Evolutionary conservation across 2,113 vertebrate species (phyloP).

Genomic region (Perca fluviatilis): DNA sequence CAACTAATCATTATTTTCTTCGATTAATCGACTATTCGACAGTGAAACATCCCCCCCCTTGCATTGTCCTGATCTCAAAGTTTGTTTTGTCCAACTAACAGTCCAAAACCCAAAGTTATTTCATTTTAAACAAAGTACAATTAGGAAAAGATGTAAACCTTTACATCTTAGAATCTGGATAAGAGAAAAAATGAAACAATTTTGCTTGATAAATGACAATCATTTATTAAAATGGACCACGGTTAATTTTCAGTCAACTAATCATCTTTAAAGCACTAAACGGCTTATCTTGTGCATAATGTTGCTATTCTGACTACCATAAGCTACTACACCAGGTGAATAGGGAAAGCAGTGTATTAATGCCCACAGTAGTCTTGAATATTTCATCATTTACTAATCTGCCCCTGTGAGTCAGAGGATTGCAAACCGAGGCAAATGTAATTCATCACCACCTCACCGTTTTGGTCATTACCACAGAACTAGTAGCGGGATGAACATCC

Average conservation of each 20-base stretch:
- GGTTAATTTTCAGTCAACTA: background rate
- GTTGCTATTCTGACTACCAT: background rate
- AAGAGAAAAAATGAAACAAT: background rate
- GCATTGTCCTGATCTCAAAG: background rate
- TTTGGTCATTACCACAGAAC: constrained; percentile 21
- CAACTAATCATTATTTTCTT: background rate
- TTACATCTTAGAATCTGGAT: background rate
- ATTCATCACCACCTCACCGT: constrained; percentile 10
- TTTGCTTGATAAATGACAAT: background rate
- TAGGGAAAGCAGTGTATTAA: background rate
- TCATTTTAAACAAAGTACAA: background rate
- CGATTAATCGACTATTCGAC: background rate
- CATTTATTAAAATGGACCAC: too few species aligned
- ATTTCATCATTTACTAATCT: constrained; percentile 35
- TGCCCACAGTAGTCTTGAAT: constrained; percentile 5
- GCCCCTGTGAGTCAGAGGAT: constrained; percentile 20
- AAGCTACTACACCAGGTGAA: background rate
- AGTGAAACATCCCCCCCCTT: background rate
- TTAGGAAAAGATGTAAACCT: background rate
- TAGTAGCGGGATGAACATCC: background rate
- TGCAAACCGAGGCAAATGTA: background rate
- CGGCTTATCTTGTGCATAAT: background rate
- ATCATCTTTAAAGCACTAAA: background rate
- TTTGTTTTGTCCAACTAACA: background rate
- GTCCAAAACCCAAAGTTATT: background rate